A percentile compares a stretch with the other conserved stretches of the same genome.
Evolutionary conservation across 1,140 invertebrate species (phyloP).

Genomic region (Brachionus plicatilis): DNA sequence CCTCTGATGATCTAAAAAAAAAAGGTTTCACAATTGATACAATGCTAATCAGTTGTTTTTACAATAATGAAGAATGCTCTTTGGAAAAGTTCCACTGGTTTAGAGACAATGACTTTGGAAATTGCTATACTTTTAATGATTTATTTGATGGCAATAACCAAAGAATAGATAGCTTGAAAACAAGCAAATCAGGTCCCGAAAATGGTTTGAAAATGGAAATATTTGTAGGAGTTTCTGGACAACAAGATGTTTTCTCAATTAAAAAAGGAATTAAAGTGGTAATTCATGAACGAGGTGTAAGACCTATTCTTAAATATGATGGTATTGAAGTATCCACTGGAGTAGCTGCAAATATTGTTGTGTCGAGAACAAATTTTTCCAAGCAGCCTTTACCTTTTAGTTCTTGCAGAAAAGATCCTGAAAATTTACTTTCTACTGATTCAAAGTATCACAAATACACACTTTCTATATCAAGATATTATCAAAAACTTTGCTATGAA

Average conservation of each 20-base stretch:
- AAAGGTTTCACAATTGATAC: constrained; percentile 24
- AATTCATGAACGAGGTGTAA: neutral
- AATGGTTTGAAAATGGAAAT: constrained; percentile 29
- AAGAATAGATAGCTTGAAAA: neutral
- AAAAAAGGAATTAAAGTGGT: neutral
- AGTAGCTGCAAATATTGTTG: neutral
- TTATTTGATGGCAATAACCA: neutral
- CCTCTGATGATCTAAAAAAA: neutral
- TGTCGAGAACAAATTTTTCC: neutral
- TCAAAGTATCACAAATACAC: neutral
- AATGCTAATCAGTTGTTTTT: constrained; percentile 33
- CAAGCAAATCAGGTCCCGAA: constrained; percentile 1
- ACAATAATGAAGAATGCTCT: constrained; percentile 23
- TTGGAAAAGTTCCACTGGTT: neutral
- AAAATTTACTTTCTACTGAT: neutral
- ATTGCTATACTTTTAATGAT: constrained; percentile 38
- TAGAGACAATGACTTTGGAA: neutral
- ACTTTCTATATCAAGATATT: neutral
- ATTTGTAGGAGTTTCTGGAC: neutral
- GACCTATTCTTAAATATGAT: neutral
- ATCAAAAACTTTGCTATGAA: constrained; percentile 3
- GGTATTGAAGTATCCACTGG: neutral
- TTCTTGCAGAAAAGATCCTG: neutral
- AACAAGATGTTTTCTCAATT: neutral
- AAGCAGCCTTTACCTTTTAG: neutral